Evolutionary conservation across 2,888 invertebrate species (phyloP).

Genomic region (Sisyra terminalis): DNA sequence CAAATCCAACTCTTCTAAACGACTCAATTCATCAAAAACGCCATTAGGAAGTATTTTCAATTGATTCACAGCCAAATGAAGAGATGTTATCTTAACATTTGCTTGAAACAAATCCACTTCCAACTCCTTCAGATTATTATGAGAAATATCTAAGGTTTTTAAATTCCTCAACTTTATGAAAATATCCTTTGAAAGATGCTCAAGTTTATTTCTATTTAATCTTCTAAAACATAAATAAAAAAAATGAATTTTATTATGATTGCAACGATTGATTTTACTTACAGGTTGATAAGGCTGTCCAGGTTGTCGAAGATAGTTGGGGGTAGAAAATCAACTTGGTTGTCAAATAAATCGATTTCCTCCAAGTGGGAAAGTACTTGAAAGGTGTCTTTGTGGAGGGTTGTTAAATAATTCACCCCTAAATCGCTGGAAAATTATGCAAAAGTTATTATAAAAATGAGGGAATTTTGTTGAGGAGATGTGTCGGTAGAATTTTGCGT

Average conservation of each 20-base stretch:
- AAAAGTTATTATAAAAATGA: background rate
- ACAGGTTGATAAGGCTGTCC: slow-evolving; percentile 45
- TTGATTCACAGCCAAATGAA: slow-evolving; percentile 50
- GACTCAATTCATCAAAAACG: slow-evolving; percentile 36
- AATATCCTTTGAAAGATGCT: slow-evolving; percentile 40
- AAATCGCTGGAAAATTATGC: slow-evolving; percentile 39
- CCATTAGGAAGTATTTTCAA: slow-evolving; percentile 38
- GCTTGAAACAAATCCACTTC: slow-evolving; percentile 40
- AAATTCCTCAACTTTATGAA: slow-evolving; percentile 40
- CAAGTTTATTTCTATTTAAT: slow-evolving; percentile 45
- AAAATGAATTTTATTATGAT: background rate
- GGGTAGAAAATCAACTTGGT: slow-evolving; percentile 49
- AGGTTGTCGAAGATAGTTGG: slow-evolving; percentile 44
- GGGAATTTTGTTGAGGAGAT: too few relatives aligned
- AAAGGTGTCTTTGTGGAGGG: slow-evolving; percentile 52
- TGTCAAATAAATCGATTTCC: slow-evolving; percentile 57
- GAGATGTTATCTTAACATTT: slow-evolving; percentile 36
- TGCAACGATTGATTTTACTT: slow-evolving; percentile 24
- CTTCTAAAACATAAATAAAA: slow-evolving; percentile 32
- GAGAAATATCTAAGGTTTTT: slow-evolving; percentile 49
- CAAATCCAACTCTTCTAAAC: slow-evolving; percentile 50
- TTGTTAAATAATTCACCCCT: slow-evolving; percentile 49
- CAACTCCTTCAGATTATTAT: slow-evolving; percentile 41
- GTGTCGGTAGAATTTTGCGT: too few relatives aligned
- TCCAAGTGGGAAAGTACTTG: slow-evolving; percentile 42